Evolutionary conservation across 2,888 invertebrate species (phyloP).

Genomic region (Rugalucina vietnamica): DNA sequence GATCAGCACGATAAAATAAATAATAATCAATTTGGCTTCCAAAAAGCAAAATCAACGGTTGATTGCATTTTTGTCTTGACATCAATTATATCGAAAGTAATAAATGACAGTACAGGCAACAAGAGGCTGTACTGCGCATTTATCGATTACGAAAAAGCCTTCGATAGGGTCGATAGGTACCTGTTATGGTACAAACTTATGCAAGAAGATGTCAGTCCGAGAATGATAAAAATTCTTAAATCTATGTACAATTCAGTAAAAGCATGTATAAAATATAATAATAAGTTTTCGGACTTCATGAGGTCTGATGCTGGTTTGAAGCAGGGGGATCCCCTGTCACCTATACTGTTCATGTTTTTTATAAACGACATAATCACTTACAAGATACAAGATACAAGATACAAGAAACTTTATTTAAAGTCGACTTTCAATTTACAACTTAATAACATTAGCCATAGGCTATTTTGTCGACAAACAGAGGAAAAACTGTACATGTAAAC

Average conservation of each 20-base stretch:
- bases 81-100: background rate
- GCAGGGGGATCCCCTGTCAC: conserved; percentile 1
- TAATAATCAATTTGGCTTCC: conserved; percentile 11
- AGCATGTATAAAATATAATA: background rate
- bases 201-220: background rate
- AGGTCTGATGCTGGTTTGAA: background rate
- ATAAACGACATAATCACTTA: conserved; percentile 1
- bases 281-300: background rate
- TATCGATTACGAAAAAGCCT: background rate
- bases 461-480: too few species aligned
- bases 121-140: background rate
- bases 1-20: background rate
- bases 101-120: too few species aligned
- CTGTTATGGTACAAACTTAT: conserved; percentile 14
- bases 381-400: too few species aligned
- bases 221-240: background rate
- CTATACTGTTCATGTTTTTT: background rate
- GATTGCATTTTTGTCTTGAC: conserved; percentile 9
- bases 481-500: too few species aligned
- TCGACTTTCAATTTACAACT: too few species aligned
- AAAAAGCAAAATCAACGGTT: background rate
- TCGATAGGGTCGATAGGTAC: background rate
- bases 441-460: too few species aligned
- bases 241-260: conserved; percentile 9
- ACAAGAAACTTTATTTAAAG: too few species aligned